Evolutionary conservation across 2,888 invertebrate species (phyloP).

Genomic region (Blastobasis lacticolella): DNA sequence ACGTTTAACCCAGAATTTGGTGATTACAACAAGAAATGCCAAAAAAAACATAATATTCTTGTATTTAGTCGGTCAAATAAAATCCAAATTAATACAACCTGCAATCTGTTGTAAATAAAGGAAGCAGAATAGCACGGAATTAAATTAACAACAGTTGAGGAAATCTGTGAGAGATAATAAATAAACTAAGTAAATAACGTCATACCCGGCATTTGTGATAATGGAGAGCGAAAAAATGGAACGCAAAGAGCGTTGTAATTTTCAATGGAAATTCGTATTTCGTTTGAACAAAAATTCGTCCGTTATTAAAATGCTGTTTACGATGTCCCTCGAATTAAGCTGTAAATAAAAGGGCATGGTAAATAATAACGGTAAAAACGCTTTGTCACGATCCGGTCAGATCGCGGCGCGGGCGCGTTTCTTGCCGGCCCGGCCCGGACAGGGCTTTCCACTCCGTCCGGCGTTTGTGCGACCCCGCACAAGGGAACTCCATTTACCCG

Average conservation of each 20-base stretch:
- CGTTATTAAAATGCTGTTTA: not conserved
- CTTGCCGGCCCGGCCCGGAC: constrained; percentile 37
- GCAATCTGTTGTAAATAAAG: too few species aligned
- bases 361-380: constrained; percentile 39
- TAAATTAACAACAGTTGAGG: not conserved
- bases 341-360: constrained; percentile 22
- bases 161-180: not conserved
- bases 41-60: too few species aligned
- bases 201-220: not conserved
- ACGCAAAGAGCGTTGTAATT: not conserved
- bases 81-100: too few species aligned
- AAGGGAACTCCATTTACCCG: constrained; percentile 59
- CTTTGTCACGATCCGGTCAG: constrained; percentile 37
- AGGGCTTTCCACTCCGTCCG: constrained; percentile 52
- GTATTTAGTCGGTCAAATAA: too few species aligned
- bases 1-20: too few species aligned
- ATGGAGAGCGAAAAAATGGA: not conserved
- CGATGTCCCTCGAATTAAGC: constrained; percentile 13
- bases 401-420: constrained; percentile 23
- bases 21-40: too few species aligned
- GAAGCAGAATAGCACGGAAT: not conserved
- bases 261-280: too few species aligned
- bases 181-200: not conserved
- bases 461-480: constrained; percentile 48
- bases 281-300: too few species aligned